Evolutionary conservation across 2,888 invertebrate genomes (phyloP).

Genomic region (Trissolcus brochymenae): DNA sequence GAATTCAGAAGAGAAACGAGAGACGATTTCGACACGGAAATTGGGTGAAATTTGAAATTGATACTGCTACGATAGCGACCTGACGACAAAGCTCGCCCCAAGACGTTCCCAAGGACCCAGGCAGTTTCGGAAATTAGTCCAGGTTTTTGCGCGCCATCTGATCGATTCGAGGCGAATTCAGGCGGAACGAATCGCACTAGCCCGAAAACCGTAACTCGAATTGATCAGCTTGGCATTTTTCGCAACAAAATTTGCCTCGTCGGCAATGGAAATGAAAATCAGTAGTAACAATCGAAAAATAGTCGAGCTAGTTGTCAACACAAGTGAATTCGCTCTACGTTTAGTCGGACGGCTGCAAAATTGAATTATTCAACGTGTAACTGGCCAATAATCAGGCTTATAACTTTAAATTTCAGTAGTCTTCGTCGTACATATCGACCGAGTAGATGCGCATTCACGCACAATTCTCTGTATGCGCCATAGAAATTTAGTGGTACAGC

Average conservation of each 20-base stretch:
- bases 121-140: slow-evolving; percentile 48
- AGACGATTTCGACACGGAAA: slow-evolving; percentile 42
- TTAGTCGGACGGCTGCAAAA: no score
- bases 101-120: slow-evolving; percentile 39
- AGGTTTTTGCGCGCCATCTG: slow-evolving; percentile 23
- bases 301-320: no score
- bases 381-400: no score
- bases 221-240: neutral
- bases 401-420: no score
- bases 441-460: no score
- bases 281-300: no score
- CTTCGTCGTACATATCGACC: no score
- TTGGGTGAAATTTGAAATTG: slow-evolving; percentile 51
- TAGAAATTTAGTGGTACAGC: no score
- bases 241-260: neutral
- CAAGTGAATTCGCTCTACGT: no score
- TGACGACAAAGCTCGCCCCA: slow-evolving; percentile 17
- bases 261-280: neutral
- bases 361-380: no score
- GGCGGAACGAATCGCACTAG: slow-evolving; percentile 14
- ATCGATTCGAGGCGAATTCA: slow-evolving; percentile 17
- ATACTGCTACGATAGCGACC: slow-evolving; percentile 35
- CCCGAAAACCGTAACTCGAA: neutral
- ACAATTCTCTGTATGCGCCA: no score
- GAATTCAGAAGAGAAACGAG: slow-evolving; percentile 34